Conservation (phyloP, 2,797 vertebrate species). For the Lutjanus argentimaculatus region DNA sequence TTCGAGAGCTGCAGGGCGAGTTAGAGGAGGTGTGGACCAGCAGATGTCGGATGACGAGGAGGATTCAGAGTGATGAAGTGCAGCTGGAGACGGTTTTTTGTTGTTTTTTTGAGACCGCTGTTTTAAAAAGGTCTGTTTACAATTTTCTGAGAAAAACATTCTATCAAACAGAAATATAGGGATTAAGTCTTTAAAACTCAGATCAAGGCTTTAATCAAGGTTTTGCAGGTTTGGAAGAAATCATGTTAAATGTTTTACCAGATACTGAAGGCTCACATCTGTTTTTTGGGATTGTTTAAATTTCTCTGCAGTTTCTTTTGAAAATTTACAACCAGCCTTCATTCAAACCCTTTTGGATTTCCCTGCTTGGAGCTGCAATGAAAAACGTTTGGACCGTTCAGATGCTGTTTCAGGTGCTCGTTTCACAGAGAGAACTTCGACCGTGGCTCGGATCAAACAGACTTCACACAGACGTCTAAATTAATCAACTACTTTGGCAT, state of each 20-base stretch:
- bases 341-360: too few species aligned
- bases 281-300: too few species aligned
- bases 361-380: too few species aligned
- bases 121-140: background rate
- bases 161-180: background rate
- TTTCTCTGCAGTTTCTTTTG: too few species aligned
- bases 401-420: too few species aligned
- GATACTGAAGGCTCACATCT: background rate
- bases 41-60: background rate
- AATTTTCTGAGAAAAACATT: background rate
- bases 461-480: too few species aligned
- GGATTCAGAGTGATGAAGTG: background rate
- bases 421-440: too few species aligned
- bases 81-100: background rate
- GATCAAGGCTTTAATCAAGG: background rate
- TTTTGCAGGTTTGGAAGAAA: background rate
- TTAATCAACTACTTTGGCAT: too few species aligned
- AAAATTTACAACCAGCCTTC: too few species aligned
- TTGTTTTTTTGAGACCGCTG: background rate
- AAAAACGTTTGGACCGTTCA: too few species aligned
- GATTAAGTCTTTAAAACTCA: background rate
- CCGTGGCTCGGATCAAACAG: too few species aligned
- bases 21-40: background rate
- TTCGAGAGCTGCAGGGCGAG: conserved; percentile 87
- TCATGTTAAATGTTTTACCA: background rate